Evolutionary conservation across 2,113 vertebrate genomes (phyloP).

Genomic region (Canis aureus): DNA sequence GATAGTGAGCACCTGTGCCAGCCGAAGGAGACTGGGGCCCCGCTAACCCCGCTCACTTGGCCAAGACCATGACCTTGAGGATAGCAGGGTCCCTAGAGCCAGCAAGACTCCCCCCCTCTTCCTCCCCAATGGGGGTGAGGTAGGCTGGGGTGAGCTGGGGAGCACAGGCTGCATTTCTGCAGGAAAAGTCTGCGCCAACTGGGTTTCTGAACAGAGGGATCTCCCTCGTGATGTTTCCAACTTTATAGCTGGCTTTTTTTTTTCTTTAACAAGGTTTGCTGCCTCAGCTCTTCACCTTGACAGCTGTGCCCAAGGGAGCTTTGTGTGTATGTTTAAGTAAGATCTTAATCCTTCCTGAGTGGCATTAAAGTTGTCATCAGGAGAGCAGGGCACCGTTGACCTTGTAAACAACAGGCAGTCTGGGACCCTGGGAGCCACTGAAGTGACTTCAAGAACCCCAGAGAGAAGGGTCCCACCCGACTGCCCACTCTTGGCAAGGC

Average conservation of each 20-base stretch:
- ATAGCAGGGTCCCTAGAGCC: background rate
- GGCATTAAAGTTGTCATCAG: conserved; percentile 74
- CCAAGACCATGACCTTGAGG: background rate
- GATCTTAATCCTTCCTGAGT: conserved; percentile 82
- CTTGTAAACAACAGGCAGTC: conserved; percentile 52
- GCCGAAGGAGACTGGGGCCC: background rate
- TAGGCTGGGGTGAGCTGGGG: background rate
- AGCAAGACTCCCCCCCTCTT: background rate
- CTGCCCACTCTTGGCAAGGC: background rate
- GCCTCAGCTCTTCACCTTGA: conserved; percentile 68
- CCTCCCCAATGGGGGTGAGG: background rate
- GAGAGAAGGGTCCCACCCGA: background rate
- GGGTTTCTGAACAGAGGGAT: background rate
- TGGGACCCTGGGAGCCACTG: background rate
- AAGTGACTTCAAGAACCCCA: background rate
- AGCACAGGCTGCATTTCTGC: background rate
- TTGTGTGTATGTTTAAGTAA: conserved; percentile 75
- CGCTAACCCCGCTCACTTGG: background rate
- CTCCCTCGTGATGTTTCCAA: background rate
- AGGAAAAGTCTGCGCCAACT: background rate
- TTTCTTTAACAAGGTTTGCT: conserved; percentile 63
- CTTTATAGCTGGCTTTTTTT: conserved; percentile 29
- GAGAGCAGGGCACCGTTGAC: background rate
- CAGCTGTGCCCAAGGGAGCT: conserved; percentile 69
- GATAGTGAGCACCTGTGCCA: background rate